Percentiles rank a stretch among this genome's conserved stretches.
phyloP scores from a whole-genome alignment of 2,888 invertebrate species.

The Adelphocoris suturalis region DNA sequence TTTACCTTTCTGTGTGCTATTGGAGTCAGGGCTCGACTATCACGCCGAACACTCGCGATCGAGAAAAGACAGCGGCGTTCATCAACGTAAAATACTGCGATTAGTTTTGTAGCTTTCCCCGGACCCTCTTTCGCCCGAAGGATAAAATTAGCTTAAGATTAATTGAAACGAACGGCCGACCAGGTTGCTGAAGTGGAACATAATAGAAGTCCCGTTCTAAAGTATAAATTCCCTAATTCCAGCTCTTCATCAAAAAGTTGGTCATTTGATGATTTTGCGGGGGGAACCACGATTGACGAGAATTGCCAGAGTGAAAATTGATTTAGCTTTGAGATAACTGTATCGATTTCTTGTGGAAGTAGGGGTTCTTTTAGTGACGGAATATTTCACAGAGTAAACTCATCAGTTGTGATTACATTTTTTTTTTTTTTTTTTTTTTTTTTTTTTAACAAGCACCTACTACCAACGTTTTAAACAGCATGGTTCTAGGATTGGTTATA shows the following conservation, averaged over 20 bases:
- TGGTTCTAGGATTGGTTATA: too few species aligned
- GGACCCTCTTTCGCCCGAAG: not conserved
- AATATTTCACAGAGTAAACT: too few species aligned
- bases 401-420: too few species aligned
- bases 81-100: constrained; percentile 14
- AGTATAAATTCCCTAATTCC: not conserved
- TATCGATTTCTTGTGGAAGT: too few species aligned
- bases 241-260: not conserved
- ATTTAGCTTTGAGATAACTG: too few species aligned
- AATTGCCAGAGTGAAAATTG: too few species aligned
- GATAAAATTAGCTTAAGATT: constrained; percentile 28
- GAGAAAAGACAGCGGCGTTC: not conserved
- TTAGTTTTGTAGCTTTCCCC: not conserved
- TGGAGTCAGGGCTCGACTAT: not conserved
- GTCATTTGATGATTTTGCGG: not conserved
- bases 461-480: too few species aligned
- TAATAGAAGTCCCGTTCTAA: not conserved
- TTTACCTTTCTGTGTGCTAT: not conserved
- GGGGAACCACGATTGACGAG: too few species aligned
- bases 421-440: too few species aligned
- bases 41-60: not conserved
- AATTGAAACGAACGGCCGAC: constrained; percentile 8
- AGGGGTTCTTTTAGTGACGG: too few species aligned
- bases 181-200: not conserved
- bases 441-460: too few species aligned